Evolutionary conservation across 2,888 invertebrate species (phyloP), one percentile per base, ranked within the genome.

Genomic region (Escarpia spicata): DNA sequence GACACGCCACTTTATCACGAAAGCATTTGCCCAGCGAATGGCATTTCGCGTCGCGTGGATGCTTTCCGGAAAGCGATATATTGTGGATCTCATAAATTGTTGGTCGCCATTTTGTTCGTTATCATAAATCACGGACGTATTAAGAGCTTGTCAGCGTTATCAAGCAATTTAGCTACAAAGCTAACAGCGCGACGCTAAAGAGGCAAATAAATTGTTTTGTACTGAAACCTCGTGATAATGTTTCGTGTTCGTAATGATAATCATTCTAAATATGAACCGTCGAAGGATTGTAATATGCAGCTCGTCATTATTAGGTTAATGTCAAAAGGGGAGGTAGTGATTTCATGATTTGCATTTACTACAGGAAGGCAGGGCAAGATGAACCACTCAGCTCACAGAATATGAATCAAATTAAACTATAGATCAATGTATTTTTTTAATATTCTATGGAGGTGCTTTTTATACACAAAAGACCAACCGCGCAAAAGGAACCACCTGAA

Each of bases 111-210:
- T 75, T 75, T 75, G n/a, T 15, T 26, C 26, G 75, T 75, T 75
- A 75, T n/a, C 75, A 75, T 75, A 75, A 75, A 75, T 75, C 75
- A 75, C 75, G 75, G 75, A n/a, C 75, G 75, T 75, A 75, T 26
- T 75, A 75, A 75, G 75, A 75, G 19, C 26, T 26, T 26, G 75
- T 75, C 75, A 75, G 26, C 75, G 75, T 75, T 26, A 75, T 75
- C 75, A 75, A 26, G n/a, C 75, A 75, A 75, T 75, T 75, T 75
- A n/a, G 6, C n/a, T 75, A 75, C 75, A 75, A 15, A 75, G 75
- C 75, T 75, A 75, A 19, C 26, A 26, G n/a, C n/a, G 75, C 75
- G 75, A 26, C n/a, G 75, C 75, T 75, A 75, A 75, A 75, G 75
- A 75, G 75, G 26, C n/a, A 75, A 75, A 52, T 52, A 37, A 0